Evolutionary conservation across 2,113 vertebrate species (phyloP).

Genomic region (Neogobius melanostomus): DNA sequence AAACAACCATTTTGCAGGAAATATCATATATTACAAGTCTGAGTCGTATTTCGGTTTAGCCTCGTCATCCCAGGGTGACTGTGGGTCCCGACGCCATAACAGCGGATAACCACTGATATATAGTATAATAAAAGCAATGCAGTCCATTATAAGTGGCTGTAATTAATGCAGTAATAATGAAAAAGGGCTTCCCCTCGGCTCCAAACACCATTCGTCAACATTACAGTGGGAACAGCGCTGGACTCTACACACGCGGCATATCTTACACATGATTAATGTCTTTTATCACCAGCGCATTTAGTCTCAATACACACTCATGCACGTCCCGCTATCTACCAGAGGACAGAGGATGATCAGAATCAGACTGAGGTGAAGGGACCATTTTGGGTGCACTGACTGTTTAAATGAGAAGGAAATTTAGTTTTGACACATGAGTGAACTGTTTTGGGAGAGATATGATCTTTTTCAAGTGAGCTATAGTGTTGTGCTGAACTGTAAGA

Average conservation of each 20-base stretch:
- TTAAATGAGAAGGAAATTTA: too few species aligned
- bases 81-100: too few species aligned
- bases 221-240: constrained; percentile 1
- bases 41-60: too few species aligned
- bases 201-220: constrained; percentile 26
- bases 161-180: constrained; percentile 5
- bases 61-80: too few species aligned
- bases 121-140: neutral
- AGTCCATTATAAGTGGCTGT: neutral
- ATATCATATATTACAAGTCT: too few species aligned
- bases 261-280: constrained; percentile 20
- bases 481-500: too few species aligned
- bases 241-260: neutral
- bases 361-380: too few species aligned
- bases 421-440: too few species aligned
- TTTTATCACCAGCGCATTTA: constrained; percentile 8
- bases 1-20: too few species aligned
- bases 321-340: neutral
- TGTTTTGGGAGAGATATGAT: too few species aligned
- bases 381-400: too few species aligned
- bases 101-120: neutral
- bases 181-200: neutral
- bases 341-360: neutral
- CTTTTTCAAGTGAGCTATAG: too few species aligned
- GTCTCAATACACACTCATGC: neutral